Conservation (phyloP, 2,888 invertebrate species). For the Alloplasta piceator region DNA sequence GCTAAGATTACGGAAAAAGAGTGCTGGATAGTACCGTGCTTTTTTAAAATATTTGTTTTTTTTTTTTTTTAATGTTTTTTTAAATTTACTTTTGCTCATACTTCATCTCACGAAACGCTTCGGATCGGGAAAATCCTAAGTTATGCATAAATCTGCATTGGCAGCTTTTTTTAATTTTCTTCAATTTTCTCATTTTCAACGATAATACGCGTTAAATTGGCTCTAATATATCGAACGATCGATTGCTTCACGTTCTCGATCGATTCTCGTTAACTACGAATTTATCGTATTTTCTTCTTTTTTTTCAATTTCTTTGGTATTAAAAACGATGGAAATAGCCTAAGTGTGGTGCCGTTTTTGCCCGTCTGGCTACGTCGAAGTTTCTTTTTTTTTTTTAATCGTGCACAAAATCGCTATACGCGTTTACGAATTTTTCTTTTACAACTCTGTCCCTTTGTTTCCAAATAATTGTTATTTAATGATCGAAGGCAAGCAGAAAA, state of each 20-base stretch:
- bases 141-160: slow-evolving; percentile 68
- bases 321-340: slow-evolving; percentile 61
- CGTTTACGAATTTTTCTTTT: slow-evolving; percentile 25
- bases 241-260: slow-evolving; percentile 26
- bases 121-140: slow-evolving; percentile 62
- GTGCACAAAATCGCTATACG: slow-evolving; percentile 38
- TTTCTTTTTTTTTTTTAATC: slow-evolving; percentile 32
- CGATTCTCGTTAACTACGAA: slow-evolving; percentile 51
- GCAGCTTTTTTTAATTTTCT: slow-evolving; percentile 68
- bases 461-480: slow-evolving; percentile 48
- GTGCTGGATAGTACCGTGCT: slow-evolving; percentile 73
- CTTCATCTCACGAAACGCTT: slow-evolving; percentile 6
- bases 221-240: neutral
- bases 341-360: slow-evolving; percentile 7
- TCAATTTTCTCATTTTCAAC: slow-evolving; percentile 12
- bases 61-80: too few species aligned
- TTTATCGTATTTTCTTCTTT: slow-evolving; percentile 20
- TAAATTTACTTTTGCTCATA: neutral
- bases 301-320: slow-evolving; percentile 26
- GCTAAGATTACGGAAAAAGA: slow-evolving; percentile 77
- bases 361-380: slow-evolving; percentile 39
- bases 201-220: neutral
- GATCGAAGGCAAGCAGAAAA: slow-evolving; percentile 64
- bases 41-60: slow-evolving; percentile 52
- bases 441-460: slow-evolving; percentile 9